Evolutionary conservation across 2,888 invertebrate species (phyloP), one percentile per base, ranked within the genome.

Genomic region (Dromius quadrimaculatus): DNA sequence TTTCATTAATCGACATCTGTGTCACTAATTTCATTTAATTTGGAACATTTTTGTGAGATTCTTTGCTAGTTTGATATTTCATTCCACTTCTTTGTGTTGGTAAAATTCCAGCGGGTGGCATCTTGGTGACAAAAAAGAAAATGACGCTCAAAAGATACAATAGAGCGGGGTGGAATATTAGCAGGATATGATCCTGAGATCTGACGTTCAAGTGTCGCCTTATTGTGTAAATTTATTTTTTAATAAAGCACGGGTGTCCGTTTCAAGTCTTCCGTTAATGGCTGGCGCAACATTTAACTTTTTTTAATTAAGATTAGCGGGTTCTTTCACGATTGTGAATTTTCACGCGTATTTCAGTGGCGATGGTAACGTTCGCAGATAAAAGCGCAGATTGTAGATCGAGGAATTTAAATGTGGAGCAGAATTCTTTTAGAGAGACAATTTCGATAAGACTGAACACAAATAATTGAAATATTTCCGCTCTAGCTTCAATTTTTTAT

Each of bases 261-360:
- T 50, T 68, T 68, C 68, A 68, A 68, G 59, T 59, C 68, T 17
- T 3, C 59, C 45, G 68, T 68, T 68, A 68, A 68, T 68, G 68
- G 57, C 59, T 68, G 59, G 45, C 43, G 59, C 57, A 59, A 68
- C 68, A 68, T 68, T 68, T 68, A 68, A 68, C 68, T 68, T 68
- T 68, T 68, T 68, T 68, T 68, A 68, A 68, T 68, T 68, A 68
- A 68, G 68, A 68, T 68, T 68, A 68, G 68, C 68, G 20, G 34
- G 41, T 36, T 59, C 59, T 59, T 59, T 54, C 15, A 15, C 59
- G 59, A 41, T 62, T 41, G 38, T 41, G 41, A 62, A 34, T 64
- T 34, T 64, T 64, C 47, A 22, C 64, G 64, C 64, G 64, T 64
- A 47, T 36, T 36, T 64, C 64, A 64, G 64, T 64, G 64, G 64